phyloP scores from a whole-genome alignment of 2,888 invertebrate genomes.

The Diabrotica balteata region DNA sequence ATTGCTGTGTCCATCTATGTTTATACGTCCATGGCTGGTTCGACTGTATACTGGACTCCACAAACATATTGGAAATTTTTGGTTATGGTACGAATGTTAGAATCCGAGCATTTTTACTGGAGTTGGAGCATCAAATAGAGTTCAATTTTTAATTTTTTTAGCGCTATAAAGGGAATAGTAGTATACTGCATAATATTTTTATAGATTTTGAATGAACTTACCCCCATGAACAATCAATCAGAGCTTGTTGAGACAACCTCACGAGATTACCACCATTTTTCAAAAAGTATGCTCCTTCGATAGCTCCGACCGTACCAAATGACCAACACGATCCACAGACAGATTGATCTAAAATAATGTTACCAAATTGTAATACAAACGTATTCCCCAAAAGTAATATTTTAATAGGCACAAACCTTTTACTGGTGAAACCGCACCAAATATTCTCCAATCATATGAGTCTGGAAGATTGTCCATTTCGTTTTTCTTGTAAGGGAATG shows the following conservation, averaged over 20 bases:
- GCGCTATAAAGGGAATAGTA: too few species aligned
- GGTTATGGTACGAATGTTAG: too few species aligned
- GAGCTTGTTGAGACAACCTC: conserved; percentile 89
- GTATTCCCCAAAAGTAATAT: conserved; percentile 8
- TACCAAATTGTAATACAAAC: conserved; percentile 2
- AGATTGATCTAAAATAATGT: conserved; percentile 78
- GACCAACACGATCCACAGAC: conserved; percentile 98
- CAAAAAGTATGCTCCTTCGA: conserved; percentile 90
- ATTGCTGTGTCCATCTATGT: too few species aligned
- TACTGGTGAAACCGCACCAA: conserved; percentile 92
- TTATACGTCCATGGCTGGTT: too few species aligned
- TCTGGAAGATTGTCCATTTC: conserved; percentile 70
- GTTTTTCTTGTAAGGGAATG: conserved; percentile 75
- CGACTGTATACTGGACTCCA: too few species aligned
- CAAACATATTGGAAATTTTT: too few species aligned
- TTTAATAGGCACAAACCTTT: conserved; percentile 65
- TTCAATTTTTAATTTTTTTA: too few species aligned
- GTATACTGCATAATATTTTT: too few species aligned
- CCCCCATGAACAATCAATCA: conserved; percentile 97
- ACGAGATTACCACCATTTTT: conserved; percentile 82
- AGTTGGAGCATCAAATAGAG: too few species aligned
- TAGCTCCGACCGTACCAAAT: conserved; percentile 91
- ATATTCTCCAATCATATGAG: conserved; percentile 88
- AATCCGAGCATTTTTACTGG: too few species aligned
- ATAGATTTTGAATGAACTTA: conserved; percentile 44